Evolutionary conservation across 2,888 invertebrate genomes (phyloP).

Genomic region (Neoaliturus tenellus): DNA sequence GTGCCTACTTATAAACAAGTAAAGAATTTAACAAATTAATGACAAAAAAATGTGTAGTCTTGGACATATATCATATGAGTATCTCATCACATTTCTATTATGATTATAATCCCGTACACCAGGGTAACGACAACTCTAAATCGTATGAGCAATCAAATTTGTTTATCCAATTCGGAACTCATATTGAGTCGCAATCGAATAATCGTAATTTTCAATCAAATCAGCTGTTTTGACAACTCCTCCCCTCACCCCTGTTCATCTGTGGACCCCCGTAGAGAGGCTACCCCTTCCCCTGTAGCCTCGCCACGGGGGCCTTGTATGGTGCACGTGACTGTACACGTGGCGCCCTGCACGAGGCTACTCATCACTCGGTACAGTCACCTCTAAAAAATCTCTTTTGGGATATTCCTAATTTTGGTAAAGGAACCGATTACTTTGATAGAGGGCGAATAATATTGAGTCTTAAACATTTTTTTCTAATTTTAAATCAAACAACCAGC

Average conservation of each 20-base stretch:
- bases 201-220: constrained; percentile 11
- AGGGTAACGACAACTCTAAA: too few relatives aligned
- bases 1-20: too few relatives aligned
- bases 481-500: too few relatives aligned
- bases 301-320: constrained; percentile 5
- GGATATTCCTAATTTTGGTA: too few relatives aligned
- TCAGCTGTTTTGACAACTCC: not conserved
- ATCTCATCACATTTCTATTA: too few relatives aligned
- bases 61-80: too few relatives aligned
- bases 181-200: constrained; percentile 10
- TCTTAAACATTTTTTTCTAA: too few relatives aligned
- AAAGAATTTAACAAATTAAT: too few relatives aligned
- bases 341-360: not conserved
- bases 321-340: constrained; percentile 48
- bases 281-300: not conserved
- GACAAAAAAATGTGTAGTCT: too few relatives aligned
- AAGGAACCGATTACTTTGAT: too few relatives aligned
- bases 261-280: not conserved
- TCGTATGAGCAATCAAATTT: constrained; percentile 1
- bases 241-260: not conserved
- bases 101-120: too few relatives aligned
- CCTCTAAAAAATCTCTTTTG: constrained; percentile 1
- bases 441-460: too few relatives aligned
- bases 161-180: not conserved
- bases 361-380: constrained; percentile 21